Percentiles rank a stretch among this genome's conserved stretches.
These are phyloP conservation scores for Ctenochaetus hawaiiensis DNA, from an alignment of 2,797 vertebrate species.

Conservation along the genomic window DNA sequence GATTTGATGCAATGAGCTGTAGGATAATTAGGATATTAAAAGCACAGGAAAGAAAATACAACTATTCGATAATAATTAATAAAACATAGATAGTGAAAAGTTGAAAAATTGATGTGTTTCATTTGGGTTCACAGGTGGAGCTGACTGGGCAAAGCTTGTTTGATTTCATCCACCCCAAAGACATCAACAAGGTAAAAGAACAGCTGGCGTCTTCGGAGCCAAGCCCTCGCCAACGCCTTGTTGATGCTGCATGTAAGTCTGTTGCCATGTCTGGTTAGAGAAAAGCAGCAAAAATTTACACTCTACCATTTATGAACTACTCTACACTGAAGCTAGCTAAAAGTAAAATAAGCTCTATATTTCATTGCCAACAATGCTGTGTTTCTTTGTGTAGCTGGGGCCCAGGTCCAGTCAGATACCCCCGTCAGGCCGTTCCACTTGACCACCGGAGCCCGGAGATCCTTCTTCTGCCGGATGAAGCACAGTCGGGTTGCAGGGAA, in stretches of 20 bases:
- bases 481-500: constrained; percentile 90
- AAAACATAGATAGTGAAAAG: not conserved
- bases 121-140: constrained; percentile 86
- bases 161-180: constrained; percentile 97
- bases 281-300: not conserved
- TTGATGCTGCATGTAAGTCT: constrained; percentile 93
- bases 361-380: not conserved
- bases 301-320: too few species aligned
- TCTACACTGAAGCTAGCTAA: not conserved
- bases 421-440: constrained; percentile 86
- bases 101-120: not conserved
- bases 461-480: constrained; percentile 98
- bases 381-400: constrained; percentile 85
- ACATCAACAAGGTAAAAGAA: constrained; percentile 98
- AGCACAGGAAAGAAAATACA: too few species aligned
- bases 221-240: constrained; percentile 89
- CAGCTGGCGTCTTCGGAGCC: constrained; percentile 94
- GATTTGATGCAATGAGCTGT: not conserved
- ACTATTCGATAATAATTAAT: too few species aligned
- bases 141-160: constrained; percentile 96
- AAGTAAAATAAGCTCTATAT: not conserved
- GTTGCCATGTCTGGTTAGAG: not conserved
- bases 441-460: constrained; percentile 92
- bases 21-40: not conserved
- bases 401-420: constrained; percentile 90